Evolutionary conservation across 2,797 vertebrate species (phyloP).

Genomic region (Coregonus ussuriensis): DNA sequence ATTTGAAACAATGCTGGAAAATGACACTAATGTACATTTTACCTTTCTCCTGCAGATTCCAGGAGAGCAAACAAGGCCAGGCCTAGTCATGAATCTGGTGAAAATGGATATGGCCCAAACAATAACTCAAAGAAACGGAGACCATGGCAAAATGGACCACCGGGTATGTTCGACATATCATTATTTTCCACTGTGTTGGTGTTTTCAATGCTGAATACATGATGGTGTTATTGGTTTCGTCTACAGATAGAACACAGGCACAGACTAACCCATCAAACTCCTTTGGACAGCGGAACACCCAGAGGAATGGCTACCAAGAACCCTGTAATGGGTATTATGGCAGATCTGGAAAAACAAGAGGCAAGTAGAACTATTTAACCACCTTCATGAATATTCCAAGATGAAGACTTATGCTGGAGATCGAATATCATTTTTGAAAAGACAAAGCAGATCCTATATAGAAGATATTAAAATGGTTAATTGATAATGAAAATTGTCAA

Average conservation of each 20-base stretch:
- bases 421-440: not conserved
- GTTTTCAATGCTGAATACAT: not conserved
- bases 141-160: slow-evolving; percentile 34
- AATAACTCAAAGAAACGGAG: slow-evolving; percentile 29
- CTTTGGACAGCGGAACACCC: not conserved
- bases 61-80: slow-evolving; percentile 16
- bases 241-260: slow-evolving; percentile 7
- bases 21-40: not conserved
- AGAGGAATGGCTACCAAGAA: slow-evolving; percentile 28
- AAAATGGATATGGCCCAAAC: slow-evolving; percentile 20
- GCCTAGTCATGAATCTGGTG: not conserved
- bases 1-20: not conserved
- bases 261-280: slow-evolving; percentile 4
- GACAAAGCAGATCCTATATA: not conserved
- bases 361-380: slow-evolving; percentile 20
- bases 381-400: not conserved
- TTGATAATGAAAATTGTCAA: not conserved
- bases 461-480: not conserved
- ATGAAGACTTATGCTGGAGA: too few species aligned
- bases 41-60: slow-evolving; percentile 26
- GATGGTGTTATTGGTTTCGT: not conserved
- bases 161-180: not conserved
- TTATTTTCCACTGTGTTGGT: too few species aligned
- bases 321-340: not conserved
- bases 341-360: slow-evolving; percentile 43